A percentile compares a stretch with the other conserved stretches of the same genome.
Evolutionary conservation across 2,113 vertebrate genomes (phyloP).

Genomic region (Oncorhynchus gorbuscha): DNA sequence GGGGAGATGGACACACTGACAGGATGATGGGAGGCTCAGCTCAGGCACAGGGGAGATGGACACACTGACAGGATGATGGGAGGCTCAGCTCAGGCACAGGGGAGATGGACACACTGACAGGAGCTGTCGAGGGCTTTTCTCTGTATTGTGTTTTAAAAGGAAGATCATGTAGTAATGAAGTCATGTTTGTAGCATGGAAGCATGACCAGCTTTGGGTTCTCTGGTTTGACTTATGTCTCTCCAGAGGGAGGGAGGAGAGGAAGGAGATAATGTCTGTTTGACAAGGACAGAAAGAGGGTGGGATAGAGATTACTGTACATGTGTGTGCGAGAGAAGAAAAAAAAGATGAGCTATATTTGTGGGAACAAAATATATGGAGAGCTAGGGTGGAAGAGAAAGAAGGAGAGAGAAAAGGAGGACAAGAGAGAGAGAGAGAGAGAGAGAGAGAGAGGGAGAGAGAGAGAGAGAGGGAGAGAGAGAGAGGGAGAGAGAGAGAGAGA

Average conservation of each 20-base stretch:
- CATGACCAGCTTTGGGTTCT: not conserved
- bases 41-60: not conserved
- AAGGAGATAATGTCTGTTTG: slow-evolving; percentile 13
- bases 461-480: not conserved
- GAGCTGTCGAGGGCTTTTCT: slow-evolving; percentile 42
- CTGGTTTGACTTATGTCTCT: slow-evolving; percentile 39
- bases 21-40: slow-evolving; percentile 26
- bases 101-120: slow-evolving; percentile 44
- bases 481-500: not conserved
- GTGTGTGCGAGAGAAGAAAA: slow-evolving; percentile 43
- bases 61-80: slow-evolving; percentile 39
- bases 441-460: too few relatives aligned
- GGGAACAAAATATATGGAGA: slow-evolving; percentile 33
- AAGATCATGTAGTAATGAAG: slow-evolving; percentile 30
- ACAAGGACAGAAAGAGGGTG: slow-evolving; percentile 16
- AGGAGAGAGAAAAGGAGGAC: slow-evolving; percentile 31
- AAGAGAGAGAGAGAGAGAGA: not conserved
- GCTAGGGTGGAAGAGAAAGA: slow-evolving; percentile 26
- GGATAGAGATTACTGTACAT: slow-evolving; percentile 1
- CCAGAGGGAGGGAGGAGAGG: not conserved
- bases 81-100: slow-evolving; percentile 8
- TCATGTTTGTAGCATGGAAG: slow-evolving; percentile 13
- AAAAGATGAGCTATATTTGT: slow-evolving; percentile 34
- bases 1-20: slow-evolving; percentile 33
- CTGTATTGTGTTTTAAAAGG: slow-evolving; percentile 19